phyloP scores from a whole-genome alignment of 1,140 invertebrate genomes.

The Apis dorsata region DNA sequence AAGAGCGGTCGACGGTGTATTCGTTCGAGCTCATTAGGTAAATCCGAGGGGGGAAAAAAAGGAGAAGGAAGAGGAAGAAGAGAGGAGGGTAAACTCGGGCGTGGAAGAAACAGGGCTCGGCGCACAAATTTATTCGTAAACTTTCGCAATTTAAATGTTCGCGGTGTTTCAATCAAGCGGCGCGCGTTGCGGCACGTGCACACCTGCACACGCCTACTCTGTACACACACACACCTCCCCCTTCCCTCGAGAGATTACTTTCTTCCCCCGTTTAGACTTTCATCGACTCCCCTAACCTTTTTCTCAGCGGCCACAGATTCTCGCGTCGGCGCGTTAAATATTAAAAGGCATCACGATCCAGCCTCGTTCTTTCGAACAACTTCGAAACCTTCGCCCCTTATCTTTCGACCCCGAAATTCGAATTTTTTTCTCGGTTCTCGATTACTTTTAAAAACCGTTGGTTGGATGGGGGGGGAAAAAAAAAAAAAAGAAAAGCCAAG shows the following conservation, averaged over 20 bases:
- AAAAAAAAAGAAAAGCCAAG: too few relatives aligned
- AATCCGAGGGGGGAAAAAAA: slow-evolving; percentile 41
- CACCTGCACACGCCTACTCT: slow-evolving; percentile 13
- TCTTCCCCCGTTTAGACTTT: slow-evolving; percentile 48
- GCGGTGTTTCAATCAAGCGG: slow-evolving; percentile 70
- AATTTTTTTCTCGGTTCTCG: neutral
- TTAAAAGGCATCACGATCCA: slow-evolving; percentile 35
- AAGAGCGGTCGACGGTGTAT: slow-evolving; percentile 15
- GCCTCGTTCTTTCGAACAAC: slow-evolving; percentile 15
- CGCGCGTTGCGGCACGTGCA: slow-evolving; percentile 42
- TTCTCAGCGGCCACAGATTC: slow-evolving; percentile 32
- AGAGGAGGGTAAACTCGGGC: neutral
- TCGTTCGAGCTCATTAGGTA: slow-evolving; percentile 64
- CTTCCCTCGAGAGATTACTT: slow-evolving; percentile 50
- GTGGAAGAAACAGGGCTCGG: slow-evolving; percentile 41
- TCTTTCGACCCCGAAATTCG: neutral
- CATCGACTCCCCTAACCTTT: slow-evolving; percentile 6
- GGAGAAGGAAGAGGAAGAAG: too few relatives aligned
- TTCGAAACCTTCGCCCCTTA: slow-evolving; percentile 45
- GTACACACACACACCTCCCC: slow-evolving; percentile 27
- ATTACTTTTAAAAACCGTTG: neutral
- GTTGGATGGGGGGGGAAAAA: too few relatives aligned
- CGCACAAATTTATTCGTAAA: slow-evolving; percentile 72
- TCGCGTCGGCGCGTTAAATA: slow-evolving; percentile 58
- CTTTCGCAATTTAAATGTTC: slow-evolving; percentile 72